phyloP scores from a whole-genome alignment of 2,888 invertebrate genomes.

The Laothoe populi region DNA sequence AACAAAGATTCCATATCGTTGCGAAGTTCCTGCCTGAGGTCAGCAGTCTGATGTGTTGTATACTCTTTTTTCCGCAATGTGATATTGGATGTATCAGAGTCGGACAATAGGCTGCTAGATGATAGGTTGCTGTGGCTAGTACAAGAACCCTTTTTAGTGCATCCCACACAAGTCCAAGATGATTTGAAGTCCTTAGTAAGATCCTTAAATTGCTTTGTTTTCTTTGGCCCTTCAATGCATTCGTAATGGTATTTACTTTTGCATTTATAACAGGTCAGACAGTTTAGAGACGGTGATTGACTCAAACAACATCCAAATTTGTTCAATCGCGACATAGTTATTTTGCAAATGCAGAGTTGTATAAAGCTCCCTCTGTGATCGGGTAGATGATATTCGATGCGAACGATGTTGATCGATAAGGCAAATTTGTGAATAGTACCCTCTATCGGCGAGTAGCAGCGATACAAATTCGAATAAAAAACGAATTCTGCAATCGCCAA shows the following conservation, averaged over 20 bases:
- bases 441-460: not conserved
- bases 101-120: not conserved
- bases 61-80: not conserved
- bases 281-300: not conserved
- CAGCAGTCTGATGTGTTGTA: not conserved
- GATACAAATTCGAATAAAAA: not conserved
- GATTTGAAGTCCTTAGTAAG: not conserved
- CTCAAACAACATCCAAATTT: not conserved
- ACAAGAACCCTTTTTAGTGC: not conserved
- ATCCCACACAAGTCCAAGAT: not conserved
- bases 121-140: not conserved
- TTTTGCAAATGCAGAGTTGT: not conserved
- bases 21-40: not conserved
- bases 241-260: not conserved
- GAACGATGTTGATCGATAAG: too few species aligned
- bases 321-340: not conserved
- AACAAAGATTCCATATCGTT: not conserved
- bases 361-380: not conserved
- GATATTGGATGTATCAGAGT: not conserved
- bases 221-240: not conserved
- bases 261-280: not conserved
- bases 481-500: not conserved
- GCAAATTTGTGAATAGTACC: too few species aligned
- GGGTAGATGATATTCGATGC: not conserved
- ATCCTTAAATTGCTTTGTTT: not conserved